These are phyloP conservation scores for Leucophenga montana DNA, from an alignment of 2,888 invertebrate species.

Conservation along the genomic window DNA sequence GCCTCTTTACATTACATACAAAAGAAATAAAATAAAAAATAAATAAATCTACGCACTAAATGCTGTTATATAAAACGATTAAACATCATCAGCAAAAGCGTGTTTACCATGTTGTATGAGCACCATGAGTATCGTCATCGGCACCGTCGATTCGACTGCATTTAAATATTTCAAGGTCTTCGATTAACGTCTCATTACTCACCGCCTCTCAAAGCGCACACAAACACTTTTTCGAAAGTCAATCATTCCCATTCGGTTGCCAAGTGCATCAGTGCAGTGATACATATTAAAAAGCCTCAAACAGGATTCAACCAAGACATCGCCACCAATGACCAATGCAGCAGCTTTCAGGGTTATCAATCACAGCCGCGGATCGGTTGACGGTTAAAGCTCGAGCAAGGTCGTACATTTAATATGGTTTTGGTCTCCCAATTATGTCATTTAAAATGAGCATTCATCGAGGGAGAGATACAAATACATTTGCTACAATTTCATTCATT, in stretches of 20 bases:
- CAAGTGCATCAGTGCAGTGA: neutral
- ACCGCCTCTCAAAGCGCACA: neutral
- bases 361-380: no score
- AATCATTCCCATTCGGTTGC: neutral
- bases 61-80: conserved; percentile 8
- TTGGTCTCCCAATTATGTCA: no score
- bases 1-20: neutral
- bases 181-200: neutral
- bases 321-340: no score
- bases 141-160: conserved; percentile 1
- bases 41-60: neutral
- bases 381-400: no score
- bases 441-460: no score
- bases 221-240: neutral
- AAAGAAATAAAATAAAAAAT: no score
- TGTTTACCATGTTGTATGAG: neutral
- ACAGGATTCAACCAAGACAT: no score
- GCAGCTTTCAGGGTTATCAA: no score
- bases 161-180: neutral
- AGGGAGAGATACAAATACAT: no score
- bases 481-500: no score
- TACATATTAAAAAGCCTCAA: no score
- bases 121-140: conserved; percentile 6
- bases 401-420: no score
- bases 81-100: neutral